Evolutionary conservation across 2,888 invertebrate genomes (phyloP), one percentile per base, ranked within the genome.

Genomic region (Tolmerus cingulatus): DNA sequence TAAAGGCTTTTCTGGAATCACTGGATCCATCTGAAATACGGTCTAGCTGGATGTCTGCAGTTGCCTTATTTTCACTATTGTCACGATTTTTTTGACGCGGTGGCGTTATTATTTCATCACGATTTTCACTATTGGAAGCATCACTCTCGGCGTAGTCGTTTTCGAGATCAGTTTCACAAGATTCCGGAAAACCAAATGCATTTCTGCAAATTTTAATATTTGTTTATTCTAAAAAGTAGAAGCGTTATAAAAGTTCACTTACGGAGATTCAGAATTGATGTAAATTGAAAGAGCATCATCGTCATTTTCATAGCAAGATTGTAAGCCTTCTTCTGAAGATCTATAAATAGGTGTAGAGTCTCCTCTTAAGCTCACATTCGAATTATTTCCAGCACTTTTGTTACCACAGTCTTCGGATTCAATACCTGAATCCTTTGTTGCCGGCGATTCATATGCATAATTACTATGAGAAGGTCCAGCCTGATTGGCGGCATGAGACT

Each of bases 281-380:
- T 37, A 82, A 82, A 82, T 82, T 8, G 82, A 82, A 37, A 82
- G 82, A 1, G 82, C 14, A n/a, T 82, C 82, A 19, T 82, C 79
- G 4, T 78, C 78, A 37, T 46, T 12, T 43, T 79, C 79, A 27
- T 79, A 5, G 14, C 0, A 46, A 0, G 34, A 34, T 8, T n/a
- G 3, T 23, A 46, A 78, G 27, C 46, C 16, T 51, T 46, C 79
- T 7, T 66, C 66, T 66, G n/a, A n/a, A n/a, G n/a, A n/a, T 66
- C 66, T 23, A 23, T 12, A 30, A n/a, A 55, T n/a, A 51, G 51
- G 46, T 16, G 79, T 23, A 8, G n/a, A 30, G 51, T 79, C 30
- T 27, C 51, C 79, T 27, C n/a, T 27, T 23, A 66, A 12, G 19
- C 30, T 51, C 2, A 40, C 40, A 51, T 16, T 23, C 23, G 79